Percentiles rank a stretch among this genome's conserved stretches.
phyloP scores from a whole-genome alignment of 2,797 vertebrate genomes.

The Emydoidea blandingii region DNA sequence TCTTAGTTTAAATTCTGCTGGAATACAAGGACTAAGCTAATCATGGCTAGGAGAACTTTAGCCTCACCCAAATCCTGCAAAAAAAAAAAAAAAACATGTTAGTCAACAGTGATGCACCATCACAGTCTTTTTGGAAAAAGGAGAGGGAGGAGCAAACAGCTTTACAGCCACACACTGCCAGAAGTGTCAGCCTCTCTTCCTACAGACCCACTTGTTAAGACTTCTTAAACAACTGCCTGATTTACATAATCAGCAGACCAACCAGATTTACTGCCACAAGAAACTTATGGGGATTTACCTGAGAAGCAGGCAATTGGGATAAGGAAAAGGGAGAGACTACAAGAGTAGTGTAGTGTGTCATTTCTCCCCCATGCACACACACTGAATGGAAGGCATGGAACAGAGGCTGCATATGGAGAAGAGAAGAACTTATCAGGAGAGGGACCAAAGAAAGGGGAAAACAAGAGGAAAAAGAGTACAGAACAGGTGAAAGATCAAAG shows the following conservation, averaged over 20 bases:
- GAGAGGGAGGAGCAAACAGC: background rate
- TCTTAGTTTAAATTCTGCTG: background rate
- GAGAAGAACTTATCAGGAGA: background rate
- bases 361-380: background rate
- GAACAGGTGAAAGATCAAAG: rapidly evolving
- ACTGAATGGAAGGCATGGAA: background rate
- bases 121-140: background rate
- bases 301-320: no score
- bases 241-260: background rate
- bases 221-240: background rate
- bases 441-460: background rate
- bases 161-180: background rate
- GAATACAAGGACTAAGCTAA: slow-evolving; percentile 5
- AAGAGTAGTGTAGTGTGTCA: background rate
- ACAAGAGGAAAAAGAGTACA: background rate
- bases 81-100: background rate
- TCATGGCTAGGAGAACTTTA: background rate
- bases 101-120: background rate
- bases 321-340: background rate
- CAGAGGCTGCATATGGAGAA: background rate
- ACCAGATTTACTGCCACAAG: background rate
- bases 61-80: background rate
- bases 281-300: no score
- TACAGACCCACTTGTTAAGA: background rate
- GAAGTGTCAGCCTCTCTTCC: background rate